Base-by-base conservation (phyloP, 2,113 vertebrate genomes). In the Galeopterus variegatus region DNA sequence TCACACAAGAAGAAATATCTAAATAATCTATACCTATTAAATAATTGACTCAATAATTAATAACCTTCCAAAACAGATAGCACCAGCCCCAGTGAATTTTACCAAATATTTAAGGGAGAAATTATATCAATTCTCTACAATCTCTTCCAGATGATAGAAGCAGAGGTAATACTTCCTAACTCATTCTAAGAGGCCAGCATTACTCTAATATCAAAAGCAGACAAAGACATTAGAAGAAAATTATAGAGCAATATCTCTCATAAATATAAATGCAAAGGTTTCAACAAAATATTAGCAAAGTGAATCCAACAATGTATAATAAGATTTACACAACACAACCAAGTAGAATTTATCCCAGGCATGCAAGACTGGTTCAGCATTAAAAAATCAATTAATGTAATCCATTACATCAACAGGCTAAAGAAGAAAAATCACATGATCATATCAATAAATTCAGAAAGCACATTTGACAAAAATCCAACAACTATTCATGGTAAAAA, bases 91-190 rank as follows among this genome's bases (percentile, higher is more conserved):
- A 70, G 45, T 41, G 62, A 89, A 64, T 54, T 62, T 26, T 77
- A 82, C 28, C 52, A 64, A 24, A 89, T 8, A 41, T 21, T 48
- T 54, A 58, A 76, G 26, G 54, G 76, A 88, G 41, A 95, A 88
- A 70, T 62, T 36, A n/a, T 18, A 56, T 15, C 31, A 19, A 33
- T 84, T 64, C 26, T 93, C 21, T 56, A 77, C 41, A 70, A 23
- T 89, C n/a, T 84, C 72, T 89, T 77, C 28, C 33, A 62, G 50
- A 93, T 84, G 64, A 72, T 72, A 54, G 75, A 92, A 92, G 56
- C 56, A 81, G 56, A 48, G 14, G n/a, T 12, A 72, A n/a, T 11
- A 62, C 6, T 72, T 84, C 24, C 41, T 41, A 72, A 64, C 8
- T 81, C 24, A 84, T 69, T 83, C 69, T 36, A 88, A 36, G 28